Conservation (phyloP, 2,113 vertebrate genomes). For the Bubalus kerabau region DNA sequence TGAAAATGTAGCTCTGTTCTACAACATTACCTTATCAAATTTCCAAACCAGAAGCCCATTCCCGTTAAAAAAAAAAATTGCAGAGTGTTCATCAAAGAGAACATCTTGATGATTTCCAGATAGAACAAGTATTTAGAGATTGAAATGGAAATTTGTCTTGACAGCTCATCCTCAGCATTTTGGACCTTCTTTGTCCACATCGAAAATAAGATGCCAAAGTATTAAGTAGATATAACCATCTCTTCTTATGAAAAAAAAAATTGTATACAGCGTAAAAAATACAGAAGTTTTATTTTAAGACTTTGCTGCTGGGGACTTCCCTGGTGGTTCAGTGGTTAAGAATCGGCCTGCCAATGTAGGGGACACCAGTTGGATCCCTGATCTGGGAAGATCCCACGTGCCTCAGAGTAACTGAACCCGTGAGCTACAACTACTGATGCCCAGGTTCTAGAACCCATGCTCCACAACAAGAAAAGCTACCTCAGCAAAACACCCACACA, state of each 20-base stretch:
- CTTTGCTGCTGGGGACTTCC: background rate
- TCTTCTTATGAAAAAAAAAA: background rate
- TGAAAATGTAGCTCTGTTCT: background rate
- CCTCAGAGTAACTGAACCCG: background rate
- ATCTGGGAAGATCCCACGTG: background rate
- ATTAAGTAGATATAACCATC: background rate
- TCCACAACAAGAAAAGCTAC: background rate
- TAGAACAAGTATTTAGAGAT: background rate
- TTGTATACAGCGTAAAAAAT: background rate
- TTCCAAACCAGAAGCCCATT: background rate
- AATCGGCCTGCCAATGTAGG: background rate
- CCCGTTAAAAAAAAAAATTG: background rate
- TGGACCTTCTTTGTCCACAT: background rate
- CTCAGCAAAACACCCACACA: background rate
- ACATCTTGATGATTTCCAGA: background rate
- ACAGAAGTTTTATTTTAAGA: background rate
- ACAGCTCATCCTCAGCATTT: background rate
- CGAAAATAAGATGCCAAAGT: background rate
- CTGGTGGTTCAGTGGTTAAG: background rate
- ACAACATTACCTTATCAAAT: background rate
- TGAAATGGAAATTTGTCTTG: background rate
- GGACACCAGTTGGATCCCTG: background rate
- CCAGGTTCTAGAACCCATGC: background rate
- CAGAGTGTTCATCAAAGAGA: background rate
- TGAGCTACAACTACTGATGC: background rate